Evolutionary conservation across 2,113 vertebrate species (phyloP).

Genomic region (Peromyscus maniculatus): DNA sequence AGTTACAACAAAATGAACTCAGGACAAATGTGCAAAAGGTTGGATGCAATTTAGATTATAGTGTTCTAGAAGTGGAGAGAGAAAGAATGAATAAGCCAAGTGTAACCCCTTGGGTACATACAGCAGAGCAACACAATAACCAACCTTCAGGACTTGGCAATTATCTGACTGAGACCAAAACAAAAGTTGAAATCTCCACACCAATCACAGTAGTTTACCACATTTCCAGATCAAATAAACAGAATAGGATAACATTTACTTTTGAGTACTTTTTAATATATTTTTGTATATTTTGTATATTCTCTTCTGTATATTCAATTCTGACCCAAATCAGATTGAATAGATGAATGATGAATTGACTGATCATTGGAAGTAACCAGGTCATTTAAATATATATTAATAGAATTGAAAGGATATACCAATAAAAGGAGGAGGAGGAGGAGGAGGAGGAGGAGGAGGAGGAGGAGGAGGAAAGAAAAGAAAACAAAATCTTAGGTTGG

Average conservation of each 20-base stretch:
- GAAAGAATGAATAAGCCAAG: constrained; percentile 59
- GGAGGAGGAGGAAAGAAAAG: background rate
- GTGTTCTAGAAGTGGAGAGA: constrained; percentile 50
- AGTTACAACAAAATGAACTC: constrained; percentile 71
- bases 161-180: constrained; percentile 18
- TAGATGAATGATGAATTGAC: background rate
- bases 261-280: background rate
- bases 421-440: background rate
- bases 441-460: no score
- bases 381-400: background rate
- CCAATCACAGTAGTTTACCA: background rate
- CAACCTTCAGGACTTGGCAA: constrained; percentile 13
- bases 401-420: constrained; percentile 32
- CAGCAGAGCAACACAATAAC: constrained; percentile 25
- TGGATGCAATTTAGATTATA: constrained; percentile 67
- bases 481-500: background rate
- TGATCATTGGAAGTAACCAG: background rate
- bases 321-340: constrained; percentile 56
- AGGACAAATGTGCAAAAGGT: constrained; percentile 72
- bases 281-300: constrained; percentile 1
- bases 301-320: constrained; percentile 2
- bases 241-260: background rate
- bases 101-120: constrained; percentile 47
- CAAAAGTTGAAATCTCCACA: background rate
- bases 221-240: constrained; percentile 4